These are phyloP conservation scores for Brachystomella parvula DNA, from an alignment of 1,140 invertebrate species.

Conservation along the genomic window DNA sequence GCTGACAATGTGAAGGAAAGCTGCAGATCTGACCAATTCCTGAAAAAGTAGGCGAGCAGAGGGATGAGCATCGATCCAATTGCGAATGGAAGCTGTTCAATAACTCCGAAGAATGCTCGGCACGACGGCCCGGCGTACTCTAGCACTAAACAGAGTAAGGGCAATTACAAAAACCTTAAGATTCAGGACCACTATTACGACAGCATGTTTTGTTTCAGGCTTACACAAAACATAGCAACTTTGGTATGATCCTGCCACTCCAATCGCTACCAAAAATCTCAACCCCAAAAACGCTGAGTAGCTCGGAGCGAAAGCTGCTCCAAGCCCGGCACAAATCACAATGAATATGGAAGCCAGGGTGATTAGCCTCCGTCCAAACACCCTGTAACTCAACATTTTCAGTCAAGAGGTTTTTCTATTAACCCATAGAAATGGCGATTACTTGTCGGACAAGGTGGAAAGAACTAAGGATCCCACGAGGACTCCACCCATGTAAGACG, in stretches of 20 bases:
- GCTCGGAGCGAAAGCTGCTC: not conserved
- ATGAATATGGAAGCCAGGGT: not conserved
- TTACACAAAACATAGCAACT: too few relatives aligned
- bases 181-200: too few relatives aligned
- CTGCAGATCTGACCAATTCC: slow-evolving; percentile 64
- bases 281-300: not conserved
- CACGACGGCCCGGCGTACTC: slow-evolving; percentile 24
- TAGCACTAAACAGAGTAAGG: slow-evolving; percentile 15
- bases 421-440: too few relatives aligned
- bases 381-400: too few relatives aligned
- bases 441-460: slow-evolving; percentile 7
- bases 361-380: not conserved
- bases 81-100: slow-evolving; percentile 42
- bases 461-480: not conserved
- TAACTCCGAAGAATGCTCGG: slow-evolving; percentile 21
- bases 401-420: too few relatives aligned
- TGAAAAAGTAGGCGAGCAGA: slow-evolving; percentile 58
- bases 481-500: slow-evolving; percentile 22
- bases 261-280: not conserved
- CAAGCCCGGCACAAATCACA: not conserved
- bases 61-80: slow-evolving; percentile 66
- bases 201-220: too few relatives aligned
- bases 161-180: too few relatives aligned
- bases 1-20: slow-evolving; percentile 61
- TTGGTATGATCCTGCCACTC: not conserved